Conservation (phyloP, 2,888 invertebrate genomes). For the Cancer borealis region DNA sequence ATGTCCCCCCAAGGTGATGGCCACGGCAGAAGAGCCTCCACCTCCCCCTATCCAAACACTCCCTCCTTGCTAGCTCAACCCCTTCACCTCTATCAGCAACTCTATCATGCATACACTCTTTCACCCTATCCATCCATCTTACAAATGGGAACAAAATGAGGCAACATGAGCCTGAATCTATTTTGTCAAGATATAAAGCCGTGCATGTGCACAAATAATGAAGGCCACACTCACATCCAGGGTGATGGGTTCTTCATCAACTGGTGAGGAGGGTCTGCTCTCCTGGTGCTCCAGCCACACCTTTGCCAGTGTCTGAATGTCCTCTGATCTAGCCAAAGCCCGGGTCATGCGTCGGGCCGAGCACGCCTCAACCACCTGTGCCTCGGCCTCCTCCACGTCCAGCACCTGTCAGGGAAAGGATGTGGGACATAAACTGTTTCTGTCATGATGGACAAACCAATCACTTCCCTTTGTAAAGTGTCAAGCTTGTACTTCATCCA, state of each 20-base stretch:
- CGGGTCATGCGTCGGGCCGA: background rate
- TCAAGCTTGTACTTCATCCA: background rate
- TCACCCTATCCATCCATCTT: too few species aligned
- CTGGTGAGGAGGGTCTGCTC: background rate
- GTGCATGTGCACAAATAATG: background rate
- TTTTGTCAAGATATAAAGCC: background rate
- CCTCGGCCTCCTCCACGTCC: conserved; percentile 6
- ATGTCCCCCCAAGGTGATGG: too few species aligned
- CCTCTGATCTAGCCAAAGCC: background rate
- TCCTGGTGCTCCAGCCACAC: conserved; percentile 32
- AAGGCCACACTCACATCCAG: background rate
- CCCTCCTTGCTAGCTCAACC: too few species aligned
- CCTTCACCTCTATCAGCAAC: too few species aligned
- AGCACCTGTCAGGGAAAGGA: background rate
- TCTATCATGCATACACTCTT: too few species aligned
- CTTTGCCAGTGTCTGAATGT: background rate
- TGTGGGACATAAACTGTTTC: background rate
- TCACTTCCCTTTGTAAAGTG: background rate
- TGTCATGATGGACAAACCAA: background rate
- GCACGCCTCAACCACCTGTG: background rate
- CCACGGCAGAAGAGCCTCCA: too few species aligned
- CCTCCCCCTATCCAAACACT: too few species aligned
- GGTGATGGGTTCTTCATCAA: background rate
- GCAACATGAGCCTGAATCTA: background rate
- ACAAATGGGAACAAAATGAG: background rate